A percentile compares a stretch with the other conserved stretches of the same genome.
phyloP scores from a whole-genome alignment of 1,140 invertebrate genomes.

The honey bee (Apis mellifera) region Amel_HAv3.1 CM009944.2:4299001-4299500 shows the following conservation, averaged over 20 bases:
- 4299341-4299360: conserved; percentile 27
- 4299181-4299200: background rate
- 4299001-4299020: no score
- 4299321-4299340: conserved; percentile 46
- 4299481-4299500: conserved; percentile 16
- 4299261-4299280: conserved; percentile 63
- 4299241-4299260: conserved; percentile 52
- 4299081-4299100: no score
- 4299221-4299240: background rate
- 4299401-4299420: conserved; percentile 45
- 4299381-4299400: conserved; percentile 66
- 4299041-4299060: no score
- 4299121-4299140: no score
- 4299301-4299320: conserved; percentile 65
- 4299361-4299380: conserved; percentile 63
- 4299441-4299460: conserved; percentile 24
- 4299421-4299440: conserved; percentile 31
- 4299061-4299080: no score
- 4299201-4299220: background rate
- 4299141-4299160: no score
- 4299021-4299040: no score
- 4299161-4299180: background rate
- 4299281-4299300: conserved; percentile 58
- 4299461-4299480: conserved; percentile 37
- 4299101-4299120: no score